Percentiles rank a stretch among this genome's conserved stretches.
phyloP scores from a whole-genome alignment of 1,140 invertebrate genomes.

The Nixonia krombeini region DNA sequence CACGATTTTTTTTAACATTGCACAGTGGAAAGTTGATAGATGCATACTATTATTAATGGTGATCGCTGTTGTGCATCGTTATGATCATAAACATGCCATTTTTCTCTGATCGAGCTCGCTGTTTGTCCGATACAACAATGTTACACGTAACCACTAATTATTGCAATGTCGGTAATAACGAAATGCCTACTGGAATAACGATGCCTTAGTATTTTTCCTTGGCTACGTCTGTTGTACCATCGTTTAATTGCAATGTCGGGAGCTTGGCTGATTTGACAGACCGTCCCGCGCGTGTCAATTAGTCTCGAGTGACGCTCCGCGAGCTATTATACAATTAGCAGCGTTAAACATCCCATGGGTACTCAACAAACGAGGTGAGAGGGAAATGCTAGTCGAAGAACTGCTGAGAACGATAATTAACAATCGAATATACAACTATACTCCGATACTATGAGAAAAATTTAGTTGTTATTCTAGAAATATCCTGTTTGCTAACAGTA shows the following conservation, averaged over 20 bases:
- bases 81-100: slow-evolving; percentile 4
- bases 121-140: slow-evolving; percentile 33
- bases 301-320: slow-evolving; percentile 40
- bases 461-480: too few relatives aligned
- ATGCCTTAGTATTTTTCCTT: slow-evolving; percentile 43
- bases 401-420: slow-evolving; percentile 26
- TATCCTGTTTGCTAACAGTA: too few relatives aligned
- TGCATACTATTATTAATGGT: too few relatives aligned
- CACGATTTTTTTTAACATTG: too few relatives aligned
- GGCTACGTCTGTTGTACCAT: slow-evolving; percentile 23
- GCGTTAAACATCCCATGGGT: slow-evolving; percentile 33
- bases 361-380: slow-evolving; percentile 29
- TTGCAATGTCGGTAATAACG: slow-evolving; percentile 17
- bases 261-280: slow-evolving; percentile 46
- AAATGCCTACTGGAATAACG: slow-evolving; percentile 43
- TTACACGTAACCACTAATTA: slow-evolving; percentile 36
- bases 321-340: slow-evolving; percentile 45
- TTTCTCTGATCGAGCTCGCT: slow-evolving; percentile 21
- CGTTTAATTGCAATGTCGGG: slow-evolving; percentile 48
- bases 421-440: neutral
- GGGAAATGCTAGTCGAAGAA: slow-evolving; percentile 26
- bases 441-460: too few relatives aligned
- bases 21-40: too few relatives aligned
- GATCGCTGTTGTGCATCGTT: too few relatives aligned
- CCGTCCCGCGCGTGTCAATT: slow-evolving; percentile 45